phyloP scores from a whole-genome alignment of 2,797 vertebrate species.

The Loriculus beryllinus region DNA sequence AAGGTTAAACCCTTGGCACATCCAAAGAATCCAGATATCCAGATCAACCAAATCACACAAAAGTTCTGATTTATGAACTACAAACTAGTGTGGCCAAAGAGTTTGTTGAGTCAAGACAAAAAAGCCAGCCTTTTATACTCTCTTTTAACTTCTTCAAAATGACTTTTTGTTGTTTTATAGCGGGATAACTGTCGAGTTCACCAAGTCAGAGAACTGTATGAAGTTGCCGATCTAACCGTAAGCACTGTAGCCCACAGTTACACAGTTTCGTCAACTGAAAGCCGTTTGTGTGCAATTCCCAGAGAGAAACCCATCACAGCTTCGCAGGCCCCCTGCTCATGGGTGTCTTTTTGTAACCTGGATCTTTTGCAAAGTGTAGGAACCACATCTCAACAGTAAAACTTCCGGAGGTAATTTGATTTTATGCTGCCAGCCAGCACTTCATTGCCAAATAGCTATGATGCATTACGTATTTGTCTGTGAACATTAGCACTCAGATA shows the following conservation, averaged over 20 bases:
- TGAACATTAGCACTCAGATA: conserved; percentile 58
- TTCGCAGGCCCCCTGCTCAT: not conserved
- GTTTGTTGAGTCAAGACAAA: not conserved
- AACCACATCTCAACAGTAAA: conserved; percentile 50
- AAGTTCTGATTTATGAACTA: not conserved
- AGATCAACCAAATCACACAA: not conserved
- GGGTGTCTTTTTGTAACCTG: not conserved
- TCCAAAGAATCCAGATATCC: not conserved
- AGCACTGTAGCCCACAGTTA: not conserved
- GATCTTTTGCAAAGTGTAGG: not conserved
- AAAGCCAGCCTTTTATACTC: not conserved
- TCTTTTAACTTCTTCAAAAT: not conserved
- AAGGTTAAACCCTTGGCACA: not conserved
- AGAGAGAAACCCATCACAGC: not conserved
- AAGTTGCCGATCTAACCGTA: not conserved
- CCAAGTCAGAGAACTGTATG: not conserved
- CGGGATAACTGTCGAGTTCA: not conserved
- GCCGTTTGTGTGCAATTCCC: not conserved
- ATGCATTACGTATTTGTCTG: conserved; percentile 47
- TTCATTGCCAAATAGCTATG: conserved; percentile 27
- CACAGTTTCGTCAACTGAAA: conserved; percentile 9
- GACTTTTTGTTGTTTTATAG: not conserved
- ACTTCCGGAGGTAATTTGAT: conserved; percentile 51
- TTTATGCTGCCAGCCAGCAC: conserved; percentile 42
- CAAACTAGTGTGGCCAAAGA: not conserved